Evolutionary conservation across 2,113 vertebrate genomes (phyloP).

Genomic region (Phasianus colchicus): DNA sequence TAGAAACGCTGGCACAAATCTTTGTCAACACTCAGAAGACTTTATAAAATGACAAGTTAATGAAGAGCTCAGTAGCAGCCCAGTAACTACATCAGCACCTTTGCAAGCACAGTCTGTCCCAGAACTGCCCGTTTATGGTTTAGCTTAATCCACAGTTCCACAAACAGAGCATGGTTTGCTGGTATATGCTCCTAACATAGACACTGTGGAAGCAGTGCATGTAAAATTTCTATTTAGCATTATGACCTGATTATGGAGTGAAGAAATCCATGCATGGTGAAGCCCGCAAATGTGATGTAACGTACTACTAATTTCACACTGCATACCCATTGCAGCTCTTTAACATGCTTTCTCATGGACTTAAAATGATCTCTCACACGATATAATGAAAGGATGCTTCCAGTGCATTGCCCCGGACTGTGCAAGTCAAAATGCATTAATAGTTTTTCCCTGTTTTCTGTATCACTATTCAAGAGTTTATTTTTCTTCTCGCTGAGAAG

Average conservation of each 20-base stretch:
- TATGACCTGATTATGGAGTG: neutral
- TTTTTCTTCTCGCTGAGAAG: neutral
- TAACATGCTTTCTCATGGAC: neutral
- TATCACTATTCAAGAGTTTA: neutral
- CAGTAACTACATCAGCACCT: neutral
- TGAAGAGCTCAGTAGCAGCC: neutral
- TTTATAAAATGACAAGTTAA: neutral
- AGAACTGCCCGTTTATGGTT: neutral
- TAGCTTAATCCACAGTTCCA: neutral
- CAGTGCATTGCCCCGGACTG: neutral
- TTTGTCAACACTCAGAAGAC: neutral
- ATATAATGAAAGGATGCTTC: neutral
- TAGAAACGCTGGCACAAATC: neutral
- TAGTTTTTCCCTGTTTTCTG: slow-evolving; percentile 1
- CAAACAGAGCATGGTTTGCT: neutral
- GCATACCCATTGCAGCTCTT: neutral
- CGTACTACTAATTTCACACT: neutral
- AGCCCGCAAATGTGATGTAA: neutral
- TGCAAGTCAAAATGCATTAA: neutral
- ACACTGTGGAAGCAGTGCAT: neutral
- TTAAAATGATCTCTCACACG: neutral
- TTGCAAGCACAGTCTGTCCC: neutral
- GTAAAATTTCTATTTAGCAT: neutral
- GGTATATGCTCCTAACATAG: neutral
- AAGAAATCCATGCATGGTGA: neutral